Conservation (phyloP, 2,888 invertebrate genomes). For the Dichetophora obliterata region DNA sequence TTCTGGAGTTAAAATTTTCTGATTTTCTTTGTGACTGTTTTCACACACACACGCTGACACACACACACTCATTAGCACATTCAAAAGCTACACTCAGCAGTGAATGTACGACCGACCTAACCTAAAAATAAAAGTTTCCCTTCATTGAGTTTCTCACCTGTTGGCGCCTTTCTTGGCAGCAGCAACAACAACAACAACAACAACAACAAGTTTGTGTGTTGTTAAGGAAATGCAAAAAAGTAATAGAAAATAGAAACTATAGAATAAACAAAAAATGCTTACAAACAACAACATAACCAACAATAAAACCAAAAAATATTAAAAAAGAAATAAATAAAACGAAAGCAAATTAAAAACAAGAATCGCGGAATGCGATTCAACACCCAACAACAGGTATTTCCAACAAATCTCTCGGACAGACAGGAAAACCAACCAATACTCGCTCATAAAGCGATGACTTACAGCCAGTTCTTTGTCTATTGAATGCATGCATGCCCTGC, state of each 20-base stretch:
- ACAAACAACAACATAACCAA: conserved; percentile 4
- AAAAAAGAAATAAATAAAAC: background rate
- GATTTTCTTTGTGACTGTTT: background rate
- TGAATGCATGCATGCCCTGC: background rate
- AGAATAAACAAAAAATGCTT: conserved; percentile 1
- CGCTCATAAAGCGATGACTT: background rate
- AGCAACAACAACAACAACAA: too few species aligned
- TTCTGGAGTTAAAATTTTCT: background rate
- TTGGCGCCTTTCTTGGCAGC: background rate
- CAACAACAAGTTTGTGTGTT: too few species aligned
- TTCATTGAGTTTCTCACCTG: conserved; percentile 24
- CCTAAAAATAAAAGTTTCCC: conserved; percentile 28
- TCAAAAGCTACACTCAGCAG: background rate
- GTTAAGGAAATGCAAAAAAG: background rate
- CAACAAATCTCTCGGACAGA: background rate
- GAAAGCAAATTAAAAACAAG: conserved; percentile 26
- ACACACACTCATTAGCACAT: background rate
- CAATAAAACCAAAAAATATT: background rate
- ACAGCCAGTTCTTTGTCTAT: background rate
- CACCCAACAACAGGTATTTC: conserved; percentile 16
- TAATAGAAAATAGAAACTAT: conserved; percentile 5
- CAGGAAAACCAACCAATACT: background rate
- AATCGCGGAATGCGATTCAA: conserved; percentile 23
- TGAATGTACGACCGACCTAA: conserved; percentile 33
- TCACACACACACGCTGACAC: background rate